Evolutionary conservation across 2,888 invertebrate species (phyloP).

Genomic region (Pandemis heparana): DNA sequence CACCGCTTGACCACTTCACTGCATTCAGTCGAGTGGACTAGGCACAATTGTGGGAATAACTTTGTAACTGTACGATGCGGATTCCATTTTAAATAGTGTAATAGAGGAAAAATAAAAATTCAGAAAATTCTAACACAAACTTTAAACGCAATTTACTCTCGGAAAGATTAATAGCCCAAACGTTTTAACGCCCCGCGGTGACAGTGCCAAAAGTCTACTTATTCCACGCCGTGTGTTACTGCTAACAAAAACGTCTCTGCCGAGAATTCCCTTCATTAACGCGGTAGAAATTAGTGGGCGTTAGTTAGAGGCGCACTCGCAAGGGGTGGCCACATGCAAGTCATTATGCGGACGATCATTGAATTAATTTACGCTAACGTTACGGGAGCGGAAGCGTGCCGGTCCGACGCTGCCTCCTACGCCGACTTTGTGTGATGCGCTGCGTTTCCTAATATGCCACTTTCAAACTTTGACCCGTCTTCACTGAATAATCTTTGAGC

Average conservation of each 20-base stretch:
- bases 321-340: slow-evolving; percentile 76
- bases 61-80: slow-evolving; percentile 54
- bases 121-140: slow-evolving; percentile 75
- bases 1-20: slow-evolving; percentile 52
- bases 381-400: slow-evolving; percentile 67
- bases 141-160: slow-evolving; percentile 80
- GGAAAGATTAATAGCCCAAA: slow-evolving; percentile 77
- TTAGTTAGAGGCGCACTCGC: slow-evolving; percentile 71
- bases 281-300: slow-evolving; percentile 74
- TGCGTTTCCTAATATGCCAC: slow-evolving; percentile 19
- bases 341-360: slow-evolving; percentile 84
- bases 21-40: slow-evolving; percentile 43
- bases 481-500: background rate
- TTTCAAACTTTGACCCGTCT: background rate
- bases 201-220: slow-evolving; percentile 75
- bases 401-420: slow-evolving; percentile 51
- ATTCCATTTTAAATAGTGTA: slow-evolving; percentile 60
- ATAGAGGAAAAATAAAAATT: slow-evolving; percentile 52
- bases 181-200: slow-evolving; percentile 73
- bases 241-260: slow-evolving; percentile 73
- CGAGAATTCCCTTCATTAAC: slow-evolving; percentile 76
- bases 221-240: slow-evolving; percentile 58
- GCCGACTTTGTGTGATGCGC: slow-evolving; percentile 41
- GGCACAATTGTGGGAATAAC: slow-evolving; percentile 51
- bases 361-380: slow-evolving; percentile 79